A percentile compares a stretch with the other conserved stretches of the same genome.
Evolutionary conservation across 2,888 invertebrate species (phyloP).

Genomic region (Drosophila mercatorum): DNA sequence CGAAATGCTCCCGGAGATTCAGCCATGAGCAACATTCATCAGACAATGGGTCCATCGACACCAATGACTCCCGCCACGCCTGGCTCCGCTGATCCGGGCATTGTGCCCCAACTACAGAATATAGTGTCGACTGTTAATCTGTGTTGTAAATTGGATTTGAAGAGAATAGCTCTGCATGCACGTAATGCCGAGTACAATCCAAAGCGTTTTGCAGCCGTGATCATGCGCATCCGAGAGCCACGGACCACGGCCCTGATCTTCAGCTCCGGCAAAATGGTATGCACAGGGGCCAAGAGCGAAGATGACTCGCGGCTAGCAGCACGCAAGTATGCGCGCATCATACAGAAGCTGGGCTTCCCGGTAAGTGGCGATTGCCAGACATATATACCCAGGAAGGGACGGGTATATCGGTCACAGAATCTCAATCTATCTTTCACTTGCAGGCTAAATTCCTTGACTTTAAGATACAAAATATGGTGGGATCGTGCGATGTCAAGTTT

Average conservation of each 20-base stretch:
- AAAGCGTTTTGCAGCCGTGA: conserved; percentile 99
- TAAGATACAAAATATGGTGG: conserved; percentile 93
- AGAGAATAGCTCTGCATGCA: conserved; percentile 98
- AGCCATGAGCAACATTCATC: conserved; percentile 83
- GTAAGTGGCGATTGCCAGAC: conserved; percentile 83
- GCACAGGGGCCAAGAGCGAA: conserved; percentile 93
- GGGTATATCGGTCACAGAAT: no score
- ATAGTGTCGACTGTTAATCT: conserved; percentile 99
- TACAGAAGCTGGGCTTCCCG: conserved; percentile 92
- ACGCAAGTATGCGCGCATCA: conserved; percentile 93
- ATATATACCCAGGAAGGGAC: not conserved
- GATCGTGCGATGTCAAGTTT: conserved; percentile 91
- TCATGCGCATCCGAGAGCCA: conserved; percentile 96
- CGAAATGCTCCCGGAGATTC: conserved; percentile 58
- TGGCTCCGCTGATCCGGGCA: conserved; percentile 96
- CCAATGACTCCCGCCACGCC: conserved; percentile 97
- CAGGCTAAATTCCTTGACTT: conserved; percentile 93
- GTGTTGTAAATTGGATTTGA: conserved; percentile 96
- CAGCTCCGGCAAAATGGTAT: conserved; percentile 93
- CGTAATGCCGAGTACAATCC: conserved; percentile 99
- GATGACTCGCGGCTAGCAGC: conserved; percentile 91
- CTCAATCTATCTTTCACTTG: conserved; percentile 61
- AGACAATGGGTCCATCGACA: conserved; percentile 89
- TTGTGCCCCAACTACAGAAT: conserved; percentile 93
- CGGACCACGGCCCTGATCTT: conserved; percentile 92